Evolutionary conservation across 2,888 invertebrate species (phyloP), one percentile per base, ranked within the genome.

Genomic region (Spicauda simplicius): DNA sequence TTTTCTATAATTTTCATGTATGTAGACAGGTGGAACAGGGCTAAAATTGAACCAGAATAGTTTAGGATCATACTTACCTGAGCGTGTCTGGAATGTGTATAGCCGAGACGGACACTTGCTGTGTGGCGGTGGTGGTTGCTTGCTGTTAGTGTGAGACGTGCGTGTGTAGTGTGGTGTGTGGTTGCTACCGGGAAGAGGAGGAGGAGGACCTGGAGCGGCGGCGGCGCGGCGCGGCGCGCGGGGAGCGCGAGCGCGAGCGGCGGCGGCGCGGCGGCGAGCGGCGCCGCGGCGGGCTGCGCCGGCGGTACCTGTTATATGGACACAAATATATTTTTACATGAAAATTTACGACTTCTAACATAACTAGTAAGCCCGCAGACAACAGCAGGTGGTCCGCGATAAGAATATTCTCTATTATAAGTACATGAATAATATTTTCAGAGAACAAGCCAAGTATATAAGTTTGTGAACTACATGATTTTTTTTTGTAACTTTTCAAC

Each of bases 201-300:
- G 96, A 96, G 78, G 96, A 96, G 73, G 96, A 96, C 84, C 96
- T 94, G 85, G 95, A 95, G 82, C 96, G 96, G 80, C 96, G 95
- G 78, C 96, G 95, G 78, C 96, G 95, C 18, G 63, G 63, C 41
- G 61, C 53, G 37, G 95, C 85, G 76, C 94, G 94, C 74, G 96
- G 94, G 18, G 95, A 93, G 69, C 95, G 94, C 66, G 95, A 94
- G 76, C 94, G 91, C 94, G 90, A 77, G 90, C 60, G 94, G 94
- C 45, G 93, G 94, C 70, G 87, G 57, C 94, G 94, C 73, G 94
- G 93, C 73, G 82, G 84, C 57, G 94, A 94, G 19, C 93, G 90
- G 73, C 94, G 95, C 57, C 94, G 0, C 94, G 90, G 69, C 96
- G 93, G 96, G 95, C 71, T 96, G 96, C 64, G 90, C 77, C 52